phyloP scores from a whole-genome alignment of 2,797 vertebrate species.

The Bradypodion pumilum region DNA sequence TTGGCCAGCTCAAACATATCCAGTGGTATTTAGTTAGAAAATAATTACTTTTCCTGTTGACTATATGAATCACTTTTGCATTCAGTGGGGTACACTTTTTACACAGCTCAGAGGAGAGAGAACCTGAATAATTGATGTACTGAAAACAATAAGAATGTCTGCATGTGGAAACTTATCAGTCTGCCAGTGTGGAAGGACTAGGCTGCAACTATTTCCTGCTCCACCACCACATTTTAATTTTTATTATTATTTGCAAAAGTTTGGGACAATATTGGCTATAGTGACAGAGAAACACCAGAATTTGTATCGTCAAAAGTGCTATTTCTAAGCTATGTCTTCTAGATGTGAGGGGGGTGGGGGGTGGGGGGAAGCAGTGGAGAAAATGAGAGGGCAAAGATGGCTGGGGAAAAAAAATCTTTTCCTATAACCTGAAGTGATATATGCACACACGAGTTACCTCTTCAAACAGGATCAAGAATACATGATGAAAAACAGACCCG shows the following conservation, averaged over 20 bases:
- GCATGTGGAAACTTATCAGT: neutral
- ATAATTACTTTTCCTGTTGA: no score
- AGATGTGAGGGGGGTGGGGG: no score
- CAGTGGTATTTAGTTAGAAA: no score
- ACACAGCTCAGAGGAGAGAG: no score
- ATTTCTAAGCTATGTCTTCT: no score
- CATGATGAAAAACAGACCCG: neutral
- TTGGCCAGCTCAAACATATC: no score
- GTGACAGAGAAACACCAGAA: no score
- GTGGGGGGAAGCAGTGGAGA: neutral
- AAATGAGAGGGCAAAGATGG: neutral
- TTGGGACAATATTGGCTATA: no score
- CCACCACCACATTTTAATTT: neutral
- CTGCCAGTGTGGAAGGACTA: neutral
- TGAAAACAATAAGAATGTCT: neutral
- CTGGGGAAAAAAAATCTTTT: neutral
- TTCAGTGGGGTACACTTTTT: no score
- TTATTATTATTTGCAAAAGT: neutral
- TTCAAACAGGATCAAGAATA: neutral
- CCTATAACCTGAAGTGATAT: neutral
- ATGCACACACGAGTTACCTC: neutral
- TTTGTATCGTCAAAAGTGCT: no score
- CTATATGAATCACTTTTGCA: no score
- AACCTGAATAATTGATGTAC: neutral
- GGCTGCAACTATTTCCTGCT: neutral